Conservation (phyloP, 2,113 vertebrate genomes). For the Hassar affinis region DNA sequence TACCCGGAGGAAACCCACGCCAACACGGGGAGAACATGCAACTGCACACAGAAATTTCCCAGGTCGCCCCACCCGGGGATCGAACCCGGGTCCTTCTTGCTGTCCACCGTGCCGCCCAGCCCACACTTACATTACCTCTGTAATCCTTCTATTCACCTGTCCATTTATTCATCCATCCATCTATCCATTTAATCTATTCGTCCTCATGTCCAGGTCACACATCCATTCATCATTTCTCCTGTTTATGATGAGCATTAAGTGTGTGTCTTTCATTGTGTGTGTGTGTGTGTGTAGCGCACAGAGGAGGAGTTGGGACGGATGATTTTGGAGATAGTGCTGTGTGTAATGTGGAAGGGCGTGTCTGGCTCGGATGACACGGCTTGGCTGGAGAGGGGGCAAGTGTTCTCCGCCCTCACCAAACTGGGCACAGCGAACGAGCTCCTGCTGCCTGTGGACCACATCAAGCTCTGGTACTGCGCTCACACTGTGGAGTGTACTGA, state of each 20-base stretch:
- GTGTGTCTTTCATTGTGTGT: not conserved
- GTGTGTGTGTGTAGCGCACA: conserved; percentile 62
- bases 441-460: conserved; percentile 86
- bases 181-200: not conserved
- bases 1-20: no score
- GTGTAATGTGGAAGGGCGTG: conserved; percentile 90
- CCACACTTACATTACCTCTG: no score
- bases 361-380: conserved; percentile 88
- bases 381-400: conserved; percentile 93
- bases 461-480: conserved; percentile 82
- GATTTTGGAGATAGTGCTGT: conserved; percentile 84
- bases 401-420: conserved; percentile 92
- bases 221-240: not conserved
- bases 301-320: conserved; percentile 87
- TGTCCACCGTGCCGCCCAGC: no score
- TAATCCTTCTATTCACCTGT: not conserved
- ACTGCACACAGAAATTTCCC: no score
- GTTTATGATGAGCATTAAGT: not conserved
- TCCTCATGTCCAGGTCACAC: no score
- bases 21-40: no score
- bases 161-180: not conserved
- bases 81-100: no score
- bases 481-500: not conserved
- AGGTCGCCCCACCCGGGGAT: no score
- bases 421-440: conserved; percentile 85